Conservation (phyloP, 2,888 invertebrate genomes). For the Pollenia griseotomentosa region DNA sequence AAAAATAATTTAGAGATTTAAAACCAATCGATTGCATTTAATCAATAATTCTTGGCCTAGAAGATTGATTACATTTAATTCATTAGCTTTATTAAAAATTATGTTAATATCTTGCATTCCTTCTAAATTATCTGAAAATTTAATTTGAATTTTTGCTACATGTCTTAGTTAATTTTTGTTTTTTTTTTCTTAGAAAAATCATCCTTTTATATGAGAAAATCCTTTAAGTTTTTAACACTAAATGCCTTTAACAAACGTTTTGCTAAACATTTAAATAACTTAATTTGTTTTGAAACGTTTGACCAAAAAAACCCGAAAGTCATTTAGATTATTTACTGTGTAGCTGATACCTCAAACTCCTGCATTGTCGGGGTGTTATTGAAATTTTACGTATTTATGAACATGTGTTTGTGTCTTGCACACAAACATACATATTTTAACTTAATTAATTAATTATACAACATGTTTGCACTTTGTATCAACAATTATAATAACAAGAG, state of each 20-base stretch:
- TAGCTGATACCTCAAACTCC: background rate
- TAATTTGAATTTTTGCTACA: too few species aligned
- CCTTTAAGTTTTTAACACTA: background rate
- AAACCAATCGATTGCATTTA: too few species aligned
- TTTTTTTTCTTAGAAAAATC: background rate
- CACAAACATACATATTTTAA: constrained; percentile 35
- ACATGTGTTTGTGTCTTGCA: constrained; percentile 4
- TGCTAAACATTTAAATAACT: background rate
- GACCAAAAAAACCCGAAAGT: background rate
- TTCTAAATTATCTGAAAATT: too few species aligned
- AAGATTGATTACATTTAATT: too few species aligned
- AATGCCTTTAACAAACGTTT: background rate
- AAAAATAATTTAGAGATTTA: background rate
- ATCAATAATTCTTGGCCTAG: too few species aligned
- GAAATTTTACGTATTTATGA: background rate
- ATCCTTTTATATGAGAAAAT: constrained; percentile 7
- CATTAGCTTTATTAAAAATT: too few species aligned
- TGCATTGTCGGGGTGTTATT: background rate
- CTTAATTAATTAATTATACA: constrained; percentile 66
- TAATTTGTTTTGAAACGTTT: background rate
- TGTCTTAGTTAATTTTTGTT: background rate
- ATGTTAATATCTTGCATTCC: too few species aligned
- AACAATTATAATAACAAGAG: constrained; percentile 50
- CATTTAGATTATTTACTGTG: background rate
- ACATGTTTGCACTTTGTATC: constrained; percentile 67